Base-by-base conservation (phyloP, 2,797 vertebrate species). In the Sebastolobus altivelis region DNA sequence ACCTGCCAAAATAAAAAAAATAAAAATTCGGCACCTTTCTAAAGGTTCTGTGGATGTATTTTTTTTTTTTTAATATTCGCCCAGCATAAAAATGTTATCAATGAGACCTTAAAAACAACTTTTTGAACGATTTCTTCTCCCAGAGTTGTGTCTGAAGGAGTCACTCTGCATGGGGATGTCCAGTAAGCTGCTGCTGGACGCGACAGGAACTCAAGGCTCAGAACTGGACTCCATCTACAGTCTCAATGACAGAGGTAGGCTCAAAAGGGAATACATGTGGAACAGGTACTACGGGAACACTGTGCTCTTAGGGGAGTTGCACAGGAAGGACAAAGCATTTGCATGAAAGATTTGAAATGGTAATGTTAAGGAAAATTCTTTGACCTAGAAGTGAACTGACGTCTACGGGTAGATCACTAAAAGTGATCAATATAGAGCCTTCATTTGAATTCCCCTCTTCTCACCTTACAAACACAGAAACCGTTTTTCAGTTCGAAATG, bases 61-160 rank as follows among this genome's bases (percentile, higher is more conserved):
- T 0, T 43, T 6, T 43, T 3, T 6, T 0, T 40, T 40, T 43
- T 43, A 14, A 43, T 43, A 46, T 46, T 46, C 43, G 18, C 7
- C 3, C 16, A 46, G 16, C 43, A 46, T 18, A 46, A 46, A 46
- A 18, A 46, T 18, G 16, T 0, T 46, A 18, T 46, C 16, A 18
- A 46, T 46, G 7, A 46, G 16, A 46, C 43, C 43, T 46, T 46
- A 46, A 46, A 46, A 46, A 18, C 16, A 46, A 46, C 43, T 46
- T 46, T 46, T 46, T 46, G 43, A 46, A 16, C 49, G 13, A 8
- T 33, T 5, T 71, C 10, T 77, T 73, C 62, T 40, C 40, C 14
- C 92, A 98, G 97, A 98, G 90, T 79, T 97, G 91, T 96, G 96
- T 79, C 92, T 97, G 40, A 97, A 97, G 92, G 97, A 98, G 92